Evolutionary conservation across 2,888 invertebrate species (phyloP), one percentile per base, ranked within the genome.

Genomic region (Rhamphomyia laevipes): DNA sequence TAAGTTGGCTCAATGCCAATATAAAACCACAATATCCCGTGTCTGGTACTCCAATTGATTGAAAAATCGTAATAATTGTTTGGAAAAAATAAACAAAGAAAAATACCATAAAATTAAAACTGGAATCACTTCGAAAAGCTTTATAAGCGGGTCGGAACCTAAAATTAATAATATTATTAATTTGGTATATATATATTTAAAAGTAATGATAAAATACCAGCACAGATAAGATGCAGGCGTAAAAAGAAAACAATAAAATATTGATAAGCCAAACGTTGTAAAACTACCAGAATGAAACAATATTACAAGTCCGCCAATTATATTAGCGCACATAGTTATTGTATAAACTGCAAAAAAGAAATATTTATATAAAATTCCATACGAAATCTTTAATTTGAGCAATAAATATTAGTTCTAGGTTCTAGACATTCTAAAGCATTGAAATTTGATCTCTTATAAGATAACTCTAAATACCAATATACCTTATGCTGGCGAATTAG

Each of bases 81-180:
- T 96, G 95, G 72, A 94, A 88, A 75, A 94, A 88, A 74, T 96
- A 96, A 62, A 99, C 88, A 70, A 99, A 94, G 80, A 99, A 99
- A 76, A 94, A 99, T 48, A 96, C 90, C 91, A 99, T 97, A 69
- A 99, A 99, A 73, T 96, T 99, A 78, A 99, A 94, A 4, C 97
- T 97, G 59, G 95, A 96, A 74, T 99, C 99, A 66, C 88, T 92
- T 65, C 96, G 85, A 77, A 99, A 97, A 55, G 97, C 99, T 75
- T 97, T 97, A 75, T 99, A 99, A 53, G 95, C 88, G 43, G 99
- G 97, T 67, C 99, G 80, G 75, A 93, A 99, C 70, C 71, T 70
- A 49, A 41, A 50, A 51, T 27, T 27, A 7, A 27, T 21, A 21
- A 21, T 21, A 21, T 21, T 4, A 5, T 4, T 21, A 21, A 4